Conservation (phyloP, 2,888 invertebrate genomes). For the Miltochrista miniata region DNA sequence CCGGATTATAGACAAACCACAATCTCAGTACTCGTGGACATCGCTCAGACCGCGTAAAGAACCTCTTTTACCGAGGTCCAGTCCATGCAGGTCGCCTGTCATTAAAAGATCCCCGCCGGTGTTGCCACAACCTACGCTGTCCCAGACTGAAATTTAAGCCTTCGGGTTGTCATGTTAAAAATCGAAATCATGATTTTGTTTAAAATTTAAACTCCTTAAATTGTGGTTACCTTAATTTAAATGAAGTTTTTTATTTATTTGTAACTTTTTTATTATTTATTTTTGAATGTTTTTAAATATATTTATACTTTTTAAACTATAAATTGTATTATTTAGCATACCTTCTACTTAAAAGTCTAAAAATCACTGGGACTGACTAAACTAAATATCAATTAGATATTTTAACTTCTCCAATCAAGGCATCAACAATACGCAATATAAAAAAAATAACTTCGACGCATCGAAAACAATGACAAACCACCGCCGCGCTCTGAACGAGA, state of each 20-base stretch:
- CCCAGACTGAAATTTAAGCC: slow-evolving; percentile 9
- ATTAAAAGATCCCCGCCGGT: slow-evolving; percentile 48
- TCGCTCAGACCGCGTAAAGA: slow-evolving; percentile 62
- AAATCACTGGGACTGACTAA: neutral
- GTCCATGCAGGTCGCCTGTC: slow-evolving; percentile 47
- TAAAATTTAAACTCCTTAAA: neutral
- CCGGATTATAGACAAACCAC: slow-evolving; percentile 60
- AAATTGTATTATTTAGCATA: neutral
- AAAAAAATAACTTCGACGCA: slow-evolving; percentile 23
- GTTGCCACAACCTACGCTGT: slow-evolving; percentile 30
- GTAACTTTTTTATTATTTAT: slow-evolving; percentile 10
- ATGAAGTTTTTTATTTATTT: slow-evolving; percentile 5
- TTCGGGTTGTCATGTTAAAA: neutral
- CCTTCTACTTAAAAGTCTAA: too few species aligned
- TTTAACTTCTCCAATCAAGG: neutral
- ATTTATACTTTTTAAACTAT: slow-evolving; percentile 1
- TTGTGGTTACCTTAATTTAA: neutral
- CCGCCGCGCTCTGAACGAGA: slow-evolving; percentile 48
- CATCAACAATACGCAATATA: slow-evolving; percentile 20
- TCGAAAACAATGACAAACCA: slow-evolving; percentile 54
- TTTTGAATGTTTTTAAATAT: slow-evolving; percentile 7
- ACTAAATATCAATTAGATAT: too few species aligned
- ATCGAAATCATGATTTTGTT: slow-evolving; percentile 6
- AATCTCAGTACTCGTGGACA: slow-evolving; percentile 39
- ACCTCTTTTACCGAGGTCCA: slow-evolving; percentile 50